Evolutionary conservation across 35 echinoderm and acorn worm genomes (phyloP).

Genomic region (Heliocidaris erythrogramma): DNA sequence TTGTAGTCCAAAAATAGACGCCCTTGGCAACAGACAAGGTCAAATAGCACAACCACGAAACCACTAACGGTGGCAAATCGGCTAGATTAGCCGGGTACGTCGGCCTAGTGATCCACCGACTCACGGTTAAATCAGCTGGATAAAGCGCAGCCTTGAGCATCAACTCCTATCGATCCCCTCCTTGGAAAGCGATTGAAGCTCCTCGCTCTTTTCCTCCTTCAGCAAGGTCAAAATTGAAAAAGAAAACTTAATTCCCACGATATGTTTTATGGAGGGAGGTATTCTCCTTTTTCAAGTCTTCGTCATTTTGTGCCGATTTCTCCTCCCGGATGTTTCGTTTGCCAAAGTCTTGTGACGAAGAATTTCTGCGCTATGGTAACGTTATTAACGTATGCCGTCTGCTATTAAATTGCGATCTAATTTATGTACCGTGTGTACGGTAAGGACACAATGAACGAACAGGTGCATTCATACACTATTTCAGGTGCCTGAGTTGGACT

Average conservation of each 20-base stretch:
- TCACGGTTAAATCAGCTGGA: constrained; percentile 31
- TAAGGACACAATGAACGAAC: not conserved
- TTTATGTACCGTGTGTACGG: not conserved
- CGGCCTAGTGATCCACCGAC: constrained; percentile 32
- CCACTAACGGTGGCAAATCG: constrained; percentile 31
- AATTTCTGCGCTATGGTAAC: not conserved
- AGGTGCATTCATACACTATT: not conserved
- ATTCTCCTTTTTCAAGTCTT: not conserved
- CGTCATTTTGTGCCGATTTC: not conserved
- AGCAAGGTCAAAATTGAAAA: constrained; percentile 1
- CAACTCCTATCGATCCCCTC: constrained; percentile 20
- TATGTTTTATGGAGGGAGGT: not conserved
- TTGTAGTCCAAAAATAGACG: not conserved
- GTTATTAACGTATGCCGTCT: constrained; percentile 16
- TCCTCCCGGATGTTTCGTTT: not conserved
- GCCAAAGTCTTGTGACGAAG: not conserved
- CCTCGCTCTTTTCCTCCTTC: not conserved
- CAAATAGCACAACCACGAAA: constrained; percentile 24
- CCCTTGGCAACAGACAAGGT: constrained; percentile 14
- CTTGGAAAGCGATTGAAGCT: not conserved
- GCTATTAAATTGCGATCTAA: constrained; percentile 9
- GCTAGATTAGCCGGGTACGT: constrained; percentile 37
- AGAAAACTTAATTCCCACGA: not conserved
- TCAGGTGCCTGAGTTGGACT: not conserved
- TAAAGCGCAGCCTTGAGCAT: constrained; percentile 15